These are phyloP conservation scores for Bombus ignitus DNA, from an alignment of 1,140 invertebrate genomes.

Conservation along the genomic window DNA sequence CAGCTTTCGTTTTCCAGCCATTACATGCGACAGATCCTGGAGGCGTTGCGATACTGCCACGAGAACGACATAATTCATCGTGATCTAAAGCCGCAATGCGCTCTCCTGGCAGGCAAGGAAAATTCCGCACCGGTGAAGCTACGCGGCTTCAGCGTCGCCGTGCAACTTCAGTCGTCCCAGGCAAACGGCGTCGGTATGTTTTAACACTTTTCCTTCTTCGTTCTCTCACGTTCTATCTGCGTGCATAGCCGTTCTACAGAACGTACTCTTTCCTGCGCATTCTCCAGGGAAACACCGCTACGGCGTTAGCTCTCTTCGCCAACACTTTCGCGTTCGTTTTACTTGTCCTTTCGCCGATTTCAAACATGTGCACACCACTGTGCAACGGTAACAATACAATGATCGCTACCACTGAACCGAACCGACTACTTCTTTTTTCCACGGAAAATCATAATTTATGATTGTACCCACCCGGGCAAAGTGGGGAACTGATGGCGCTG, in stretches of 20 bases:
- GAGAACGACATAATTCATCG: slow-evolving; percentile 98
- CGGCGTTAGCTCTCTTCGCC: slow-evolving; percentile 67
- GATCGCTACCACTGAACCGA: not conserved
- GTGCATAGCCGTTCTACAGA: slow-evolving; percentile 39
- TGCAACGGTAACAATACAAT: not conserved
- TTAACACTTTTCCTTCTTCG: slow-evolving; percentile 40
- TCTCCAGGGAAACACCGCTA: slow-evolving; percentile 60
- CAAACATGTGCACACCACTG: not conserved
- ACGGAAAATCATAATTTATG: not conserved
- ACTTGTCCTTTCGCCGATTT: not conserved
- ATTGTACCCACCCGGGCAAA: too few relatives aligned
- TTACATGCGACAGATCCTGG: slow-evolving; percentile 98
- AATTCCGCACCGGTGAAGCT: slow-evolving; percentile 99
- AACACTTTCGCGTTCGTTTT: slow-evolving; percentile 1
- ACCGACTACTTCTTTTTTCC: too few relatives aligned
- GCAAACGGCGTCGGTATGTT: slow-evolving; percentile 88
- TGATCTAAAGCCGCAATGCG: slow-evolving; percentile 97
- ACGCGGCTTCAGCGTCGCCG: slow-evolving; percentile 98
- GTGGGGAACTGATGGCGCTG: not conserved
- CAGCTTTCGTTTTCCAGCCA: slow-evolving; percentile 88
- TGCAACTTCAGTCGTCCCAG: slow-evolving; percentile 92
- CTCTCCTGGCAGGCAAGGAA: slow-evolving; percentile 96
- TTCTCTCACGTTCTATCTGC: slow-evolving; percentile 48
- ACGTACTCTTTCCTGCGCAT: slow-evolving; percentile 58
- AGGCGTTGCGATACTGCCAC: slow-evolving; percentile 97